Base-by-base conservation (phyloP, 1,140 invertebrate species). In the Thaumatotibia leucotreta region DNA sequence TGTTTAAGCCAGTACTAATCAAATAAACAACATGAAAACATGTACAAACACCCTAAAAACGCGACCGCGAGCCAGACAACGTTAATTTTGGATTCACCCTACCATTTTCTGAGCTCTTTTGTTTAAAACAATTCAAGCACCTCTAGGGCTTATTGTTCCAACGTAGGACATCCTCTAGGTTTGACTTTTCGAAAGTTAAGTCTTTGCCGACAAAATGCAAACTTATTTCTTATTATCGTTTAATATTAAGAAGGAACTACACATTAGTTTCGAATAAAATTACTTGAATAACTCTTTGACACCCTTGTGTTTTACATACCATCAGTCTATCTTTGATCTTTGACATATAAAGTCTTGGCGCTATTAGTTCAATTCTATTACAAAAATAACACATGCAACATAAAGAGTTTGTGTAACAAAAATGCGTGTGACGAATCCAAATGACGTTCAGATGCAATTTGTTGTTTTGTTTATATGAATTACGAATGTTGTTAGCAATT, bases 401-500 rank as follows among this genome's bases (percentile, higher is more conserved):
- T n/a, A n/a, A n/a, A n/a, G 22, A 52, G 50, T 52, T 52, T 52
- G 23, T 52, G 50, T 58, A 27, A 6, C 24, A 29, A 8, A 8
- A 58, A 27, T 58, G 52, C 24, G n/a, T 58, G 52, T 14, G 52
- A 58, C 24, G 24, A 58, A 58, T 27, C 11, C 23, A 14, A 27
- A 24, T 27, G 22, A 14, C 22, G 22, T 58, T 14, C 29, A 58
- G 52, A 58, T 58, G 52, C 27, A 17, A 58, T 27, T 58, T 27
- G 52, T 58, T 27, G 4, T 27, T 58, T 58, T 29, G 29, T 58
- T 58, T 58, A 31, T 58, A 29, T 31, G 11, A 58, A n/a, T n/a
- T n/a, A n/a, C n/a, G n/a, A n/a, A n/a, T n/a, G n/a, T n/a, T 31
- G 27, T 27, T 27, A 54, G 27, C 52, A 58, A 58, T 58, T 58